These are phyloP conservation scores for Thrips palmi DNA, from an alignment of 1,140 invertebrate genomes.

Conservation along the genomic window DNA sequence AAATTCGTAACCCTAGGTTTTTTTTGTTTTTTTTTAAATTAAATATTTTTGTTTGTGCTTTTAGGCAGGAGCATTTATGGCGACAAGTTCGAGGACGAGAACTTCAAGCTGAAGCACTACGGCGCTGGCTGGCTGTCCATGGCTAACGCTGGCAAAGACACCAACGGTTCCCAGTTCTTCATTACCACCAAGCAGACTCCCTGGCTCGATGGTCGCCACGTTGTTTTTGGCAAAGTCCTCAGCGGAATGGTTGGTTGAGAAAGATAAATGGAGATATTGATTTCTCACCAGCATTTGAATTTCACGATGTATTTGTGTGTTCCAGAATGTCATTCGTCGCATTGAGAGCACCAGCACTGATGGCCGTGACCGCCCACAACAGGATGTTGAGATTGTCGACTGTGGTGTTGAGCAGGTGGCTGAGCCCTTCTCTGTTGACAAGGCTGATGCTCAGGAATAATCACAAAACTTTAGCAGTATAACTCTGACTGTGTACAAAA, in stretches of 20 bases:
- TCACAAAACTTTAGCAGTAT: too few species aligned
- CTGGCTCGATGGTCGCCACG: slow-evolving; percentile 92
- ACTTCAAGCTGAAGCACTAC: slow-evolving; percentile 95
- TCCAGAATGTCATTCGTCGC: slow-evolving; percentile 63
- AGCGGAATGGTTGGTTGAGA: slow-evolving; percentile 56
- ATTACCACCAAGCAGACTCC: slow-evolving; percentile 80
- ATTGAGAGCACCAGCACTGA: slow-evolving; percentile 64
- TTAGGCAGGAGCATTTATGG: slow-evolving; percentile 83
- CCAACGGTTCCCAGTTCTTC: slow-evolving; percentile 98
- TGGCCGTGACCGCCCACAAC: slow-evolving; percentile 51
- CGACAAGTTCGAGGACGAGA: slow-evolving; percentile 84
- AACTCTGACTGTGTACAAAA: too few species aligned
- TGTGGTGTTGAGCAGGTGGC: slow-evolving; percentile 43
- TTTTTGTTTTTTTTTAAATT: background rate
- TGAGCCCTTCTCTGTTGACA: slow-evolving; percentile 63
- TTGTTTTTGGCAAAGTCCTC: slow-evolving; percentile 91
- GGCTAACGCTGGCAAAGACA: slow-evolving; percentile 92
- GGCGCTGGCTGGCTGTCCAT: slow-evolving; percentile 92
- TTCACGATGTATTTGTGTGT: slow-evolving; percentile 20
- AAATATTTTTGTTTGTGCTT: slow-evolving; percentile 14
- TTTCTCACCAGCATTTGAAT: background rate
- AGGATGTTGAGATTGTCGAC: slow-evolving; percentile 62
- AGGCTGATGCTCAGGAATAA: slow-evolving; percentile 58
- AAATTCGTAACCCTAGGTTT: background rate
- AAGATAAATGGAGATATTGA: background rate